Evolutionary conservation across 2,797 vertebrate genomes (phyloP), one percentile per base, ranked within the genome.

Genomic region (Poeciliopsis presidionis): DNA sequence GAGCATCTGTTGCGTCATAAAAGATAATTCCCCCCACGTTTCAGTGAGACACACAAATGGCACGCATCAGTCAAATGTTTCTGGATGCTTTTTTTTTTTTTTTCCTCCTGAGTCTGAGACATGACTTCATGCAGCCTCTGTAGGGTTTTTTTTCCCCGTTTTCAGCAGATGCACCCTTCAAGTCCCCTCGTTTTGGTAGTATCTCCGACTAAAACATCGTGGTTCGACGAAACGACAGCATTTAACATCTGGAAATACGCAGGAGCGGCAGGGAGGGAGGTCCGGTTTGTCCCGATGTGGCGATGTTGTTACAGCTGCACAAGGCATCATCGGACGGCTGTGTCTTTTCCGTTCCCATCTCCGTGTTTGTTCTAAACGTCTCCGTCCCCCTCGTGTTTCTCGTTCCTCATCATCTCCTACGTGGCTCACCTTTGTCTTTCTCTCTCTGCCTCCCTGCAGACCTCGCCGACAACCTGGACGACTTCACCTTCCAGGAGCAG

Each of bases 401-500:
- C 82, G 89, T 90, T 84, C 87, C 75, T 84, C 41, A 72, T 86
- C 47, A 55, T 84, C 87, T 77, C 73, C 74, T 70, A 39, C 7
- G 11, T 78, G 77, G 86, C 80, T 18, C 0, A 71, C 73, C 57
- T 76, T 18, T 53, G 20, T 53, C 49, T 53, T 53, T 53, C 20
- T 53, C 18, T 82, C 72, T 89, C 78, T 86, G 72, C 75, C 63
- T 84, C 86, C 74, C 20, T 25, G 3, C 87, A 96, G 96, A 96
- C 86, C 91, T 96, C 7, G 95, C 94, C 0, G 95, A 96, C 82
- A 95, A 96, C 90, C 88, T 96, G 90, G 96, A 96, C 3, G 95
- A 96, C 93, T 93, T 96, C 90, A 95, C 91, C 84, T 96, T 96
- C 90, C 95, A 96, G 79, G 95, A 96, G 91, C 93, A 96, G 91